Percentiles rank a stretch among this genome's conserved stretches.
Conservation (phyloP, 2,113 vertebrate species). For the Diphyllodes magnificus region DNA sequence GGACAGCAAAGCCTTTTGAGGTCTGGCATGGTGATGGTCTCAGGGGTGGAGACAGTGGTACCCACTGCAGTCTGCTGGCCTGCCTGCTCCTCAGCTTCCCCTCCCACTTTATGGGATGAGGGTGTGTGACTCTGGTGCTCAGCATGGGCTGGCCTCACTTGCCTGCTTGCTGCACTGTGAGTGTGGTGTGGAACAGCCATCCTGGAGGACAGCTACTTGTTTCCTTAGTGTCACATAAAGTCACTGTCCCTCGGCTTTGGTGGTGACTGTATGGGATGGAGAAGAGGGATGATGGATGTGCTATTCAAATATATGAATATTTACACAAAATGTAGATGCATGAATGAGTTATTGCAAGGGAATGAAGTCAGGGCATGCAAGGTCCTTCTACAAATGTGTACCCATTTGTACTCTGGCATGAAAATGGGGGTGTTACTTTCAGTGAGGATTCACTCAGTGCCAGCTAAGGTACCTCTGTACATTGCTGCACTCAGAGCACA, state of each 20-base stretch:
- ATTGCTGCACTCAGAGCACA: neutral
- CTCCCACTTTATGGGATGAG: neutral
- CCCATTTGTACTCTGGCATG: neutral
- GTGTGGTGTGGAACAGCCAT: neutral
- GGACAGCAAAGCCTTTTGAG: neutral
- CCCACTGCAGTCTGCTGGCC: neutral
- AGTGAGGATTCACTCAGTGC: neutral
- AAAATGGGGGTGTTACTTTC: neutral
- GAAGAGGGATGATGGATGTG: neutral
- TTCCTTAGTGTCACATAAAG: neutral
- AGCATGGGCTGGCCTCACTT: accelerated
- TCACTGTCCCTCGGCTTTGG: neutral
- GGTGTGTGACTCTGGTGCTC: accelerated
- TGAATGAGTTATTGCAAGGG: neutral
- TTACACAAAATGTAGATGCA: neutral
- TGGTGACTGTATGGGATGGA: neutral
- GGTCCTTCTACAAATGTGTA: neutral
- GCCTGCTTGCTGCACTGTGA: neutral
- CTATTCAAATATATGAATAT: neutral
- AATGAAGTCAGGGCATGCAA: neutral
- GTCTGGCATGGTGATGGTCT: neutral
- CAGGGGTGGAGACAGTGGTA: neutral
- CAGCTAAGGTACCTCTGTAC: neutral
- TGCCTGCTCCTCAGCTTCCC: neutral
- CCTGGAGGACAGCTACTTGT: neutral